Percentiles rank a stretch among this genome's conserved stretches.
These are phyloP conservation scores for Mallotus villosus DNA, from an alignment of 2,797 vertebrate genomes.

Conservation along the genomic window DNA sequence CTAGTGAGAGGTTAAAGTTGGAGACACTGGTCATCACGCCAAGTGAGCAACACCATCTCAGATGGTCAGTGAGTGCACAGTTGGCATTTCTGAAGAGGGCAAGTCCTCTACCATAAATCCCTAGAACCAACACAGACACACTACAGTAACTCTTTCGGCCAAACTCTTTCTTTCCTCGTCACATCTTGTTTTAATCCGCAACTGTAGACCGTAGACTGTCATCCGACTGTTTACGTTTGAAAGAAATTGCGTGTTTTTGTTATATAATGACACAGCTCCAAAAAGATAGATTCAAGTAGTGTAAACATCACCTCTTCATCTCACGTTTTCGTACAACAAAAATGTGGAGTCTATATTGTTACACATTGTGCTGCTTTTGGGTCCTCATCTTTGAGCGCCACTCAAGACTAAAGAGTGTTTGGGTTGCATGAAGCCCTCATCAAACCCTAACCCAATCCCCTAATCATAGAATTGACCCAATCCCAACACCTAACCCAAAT, in stretches of 20 bases:
- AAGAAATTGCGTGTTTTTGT: conserved; percentile 69
- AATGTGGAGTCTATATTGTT: conserved; percentile 62
- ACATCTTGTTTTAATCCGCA: conserved; percentile 73
- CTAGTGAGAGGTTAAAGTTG: too few relatives aligned
- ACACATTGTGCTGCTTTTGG: conserved; percentile 46
- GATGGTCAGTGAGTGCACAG: conserved; percentile 44
- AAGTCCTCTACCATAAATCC: conserved; percentile 36
- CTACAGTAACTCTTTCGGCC: conserved; percentile 36
- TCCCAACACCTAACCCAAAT: conserved; percentile 36
- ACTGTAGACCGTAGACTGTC: conserved; percentile 65
- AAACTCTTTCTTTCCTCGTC: conserved; percentile 41
- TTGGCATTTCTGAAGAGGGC: conserved; percentile 46
- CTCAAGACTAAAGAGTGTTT: conserved; percentile 49
- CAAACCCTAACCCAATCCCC: conserved; percentile 33
- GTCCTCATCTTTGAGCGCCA: conserved; percentile 39
- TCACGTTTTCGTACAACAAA: conserved; percentile 68
- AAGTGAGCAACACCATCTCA: conserved; percentile 5
- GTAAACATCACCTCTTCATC: conserved; percentile 73
- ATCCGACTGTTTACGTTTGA: conserved; percentile 73
- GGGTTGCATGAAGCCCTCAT: conserved; percentile 49
- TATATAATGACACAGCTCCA: conserved; percentile 65
- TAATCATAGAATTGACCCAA: too few relatives aligned
- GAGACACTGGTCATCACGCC: not conserved
- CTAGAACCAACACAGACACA: conserved; percentile 44
- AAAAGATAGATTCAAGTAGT: conserved; percentile 71